Evolutionary conservation across 2,888 invertebrate species (phyloP).

Genomic region (Caenorhabditis sp.): DNA sequence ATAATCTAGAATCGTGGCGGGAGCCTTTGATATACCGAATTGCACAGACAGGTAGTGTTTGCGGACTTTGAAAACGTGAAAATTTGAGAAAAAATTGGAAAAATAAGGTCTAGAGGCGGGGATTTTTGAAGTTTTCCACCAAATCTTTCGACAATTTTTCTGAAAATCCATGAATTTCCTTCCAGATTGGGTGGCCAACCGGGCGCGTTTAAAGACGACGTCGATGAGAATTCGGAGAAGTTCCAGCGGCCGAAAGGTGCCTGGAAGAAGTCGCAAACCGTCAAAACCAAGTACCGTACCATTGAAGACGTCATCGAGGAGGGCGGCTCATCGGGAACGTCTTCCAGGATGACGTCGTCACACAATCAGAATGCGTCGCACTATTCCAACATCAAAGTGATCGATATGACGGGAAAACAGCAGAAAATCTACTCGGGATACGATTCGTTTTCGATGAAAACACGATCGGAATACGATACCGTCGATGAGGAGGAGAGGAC

Average conservation of each 20-base stretch:
- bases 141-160: no score
- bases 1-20: no score
- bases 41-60: no score
- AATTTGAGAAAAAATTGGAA: no score
- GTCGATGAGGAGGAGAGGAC: constrained; percentile 85
- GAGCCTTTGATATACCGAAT: no score
- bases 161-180: no score
- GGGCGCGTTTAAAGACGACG: constrained; percentile 31
- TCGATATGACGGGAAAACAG: constrained; percentile 98
- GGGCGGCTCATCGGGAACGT: constrained; percentile 14
- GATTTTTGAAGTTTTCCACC: no score
- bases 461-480: constrained; percentile 76
- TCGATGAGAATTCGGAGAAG: constrained; percentile 35
- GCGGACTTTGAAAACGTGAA: no score
- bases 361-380: constrained; percentile 24
- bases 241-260: constrained; percentile 58
- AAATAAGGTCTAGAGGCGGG: no score
- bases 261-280: constrained; percentile 88
- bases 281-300: constrained; percentile 83
- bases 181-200: constrained; percentile 28
- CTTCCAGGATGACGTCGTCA: neutral
- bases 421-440: constrained; percentile 88
- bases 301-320: constrained; percentile 85
- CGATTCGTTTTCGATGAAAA: constrained; percentile 80
- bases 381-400: constrained; percentile 86